Percentiles rank a stretch among this genome's conserved stretches.
Evolutionary conservation across 2,113 vertebrate species (phyloP).

Genomic region (Corydoras sp.): DNA sequence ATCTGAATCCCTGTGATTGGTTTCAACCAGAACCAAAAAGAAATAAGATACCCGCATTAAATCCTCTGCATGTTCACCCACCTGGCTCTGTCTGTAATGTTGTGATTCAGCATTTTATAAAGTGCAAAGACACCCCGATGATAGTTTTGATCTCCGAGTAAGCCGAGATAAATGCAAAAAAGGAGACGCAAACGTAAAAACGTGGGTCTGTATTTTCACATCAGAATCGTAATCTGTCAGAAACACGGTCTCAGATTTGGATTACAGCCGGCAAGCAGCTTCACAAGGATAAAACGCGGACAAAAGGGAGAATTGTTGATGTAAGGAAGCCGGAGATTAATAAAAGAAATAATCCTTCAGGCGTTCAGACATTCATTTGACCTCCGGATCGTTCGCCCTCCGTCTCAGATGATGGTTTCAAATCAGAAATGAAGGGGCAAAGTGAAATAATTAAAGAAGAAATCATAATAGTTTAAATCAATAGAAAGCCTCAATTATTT

Average conservation of each 20-base stretch:
- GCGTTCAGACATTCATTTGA: constrained; percentile 12
- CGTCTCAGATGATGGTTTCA: neutral
- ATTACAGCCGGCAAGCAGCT: constrained; percentile 3
- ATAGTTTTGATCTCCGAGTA: neutral
- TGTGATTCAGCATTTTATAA: neutral
- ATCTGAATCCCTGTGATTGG: neutral
- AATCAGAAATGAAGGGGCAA: constrained; percentile 14
- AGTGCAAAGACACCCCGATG: neutral
- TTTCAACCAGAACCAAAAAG: neutral
- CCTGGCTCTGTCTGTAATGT: neutral
- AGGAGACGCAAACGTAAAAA: neutral
- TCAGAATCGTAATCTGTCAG: neutral
- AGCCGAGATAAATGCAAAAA: neutral
- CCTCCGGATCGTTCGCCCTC: constrained; percentile 16
- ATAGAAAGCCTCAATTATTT: constrained; percentile 46
- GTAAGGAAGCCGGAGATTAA: constrained; percentile 14
- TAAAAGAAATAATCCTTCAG: constrained; percentile 2
- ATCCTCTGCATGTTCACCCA: neutral
- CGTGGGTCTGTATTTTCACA: neutral
- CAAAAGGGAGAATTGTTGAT: constrained; percentile 2
- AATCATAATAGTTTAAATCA: constrained; percentile 37
- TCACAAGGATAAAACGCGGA: constrained; percentile 7
- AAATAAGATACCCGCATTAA: neutral
- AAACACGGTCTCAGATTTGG: neutral
- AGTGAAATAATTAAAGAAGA: constrained; percentile 15